Percentiles rank a stretch among this genome's conserved stretches.
phyloP scores from a whole-genome alignment of 2,113 vertebrate species.

The Brachirus orientalis region DNA sequence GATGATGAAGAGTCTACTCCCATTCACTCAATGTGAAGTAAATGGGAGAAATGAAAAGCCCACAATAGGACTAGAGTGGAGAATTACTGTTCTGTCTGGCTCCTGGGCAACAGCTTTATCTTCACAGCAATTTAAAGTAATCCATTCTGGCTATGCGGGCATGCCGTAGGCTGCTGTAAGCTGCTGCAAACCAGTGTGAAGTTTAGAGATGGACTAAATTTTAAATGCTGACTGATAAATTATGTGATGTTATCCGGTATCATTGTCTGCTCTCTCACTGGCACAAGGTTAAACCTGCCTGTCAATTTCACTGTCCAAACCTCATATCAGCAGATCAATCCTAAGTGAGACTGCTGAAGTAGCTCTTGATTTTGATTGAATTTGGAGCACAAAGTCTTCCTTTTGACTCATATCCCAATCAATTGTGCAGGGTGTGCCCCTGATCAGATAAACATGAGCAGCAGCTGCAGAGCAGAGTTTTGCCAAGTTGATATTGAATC shows the following conservation, averaged over 20 bases:
- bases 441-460: constrained; percentile 75
- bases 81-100: constrained; percentile 80
- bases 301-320: constrained; percentile 48
- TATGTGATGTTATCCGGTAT: constrained; percentile 50
- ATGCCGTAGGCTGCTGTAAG: constrained; percentile 39
- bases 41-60: constrained; percentile 80
- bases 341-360: constrained; percentile 65
- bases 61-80: constrained; percentile 76
- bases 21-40: constrained; percentile 71
- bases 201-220: constrained; percentile 25
- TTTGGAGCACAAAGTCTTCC: constrained; percentile 68
- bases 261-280: constrained; percentile 40
- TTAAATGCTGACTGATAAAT: constrained; percentile 44
- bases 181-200: constrained; percentile 54
- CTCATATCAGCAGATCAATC: constrained; percentile 69
- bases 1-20: constrained; percentile 76
- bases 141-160: constrained; percentile 57
- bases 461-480: constrained; percentile 53
- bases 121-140: constrained; percentile 74
- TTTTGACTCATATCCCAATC: constrained; percentile 72
- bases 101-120: constrained; percentile 72
- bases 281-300: constrained; percentile 40
- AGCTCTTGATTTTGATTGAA: constrained; percentile 70
- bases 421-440: constrained; percentile 60
- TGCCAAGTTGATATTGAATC: constrained; percentile 72